A percentile compares a stretch with the other conserved stretches of the same genome.
Evolutionary conservation across 2,113 vertebrate genomes (phyloP).

Genomic region (Ceuthmochares aereus): DNA sequence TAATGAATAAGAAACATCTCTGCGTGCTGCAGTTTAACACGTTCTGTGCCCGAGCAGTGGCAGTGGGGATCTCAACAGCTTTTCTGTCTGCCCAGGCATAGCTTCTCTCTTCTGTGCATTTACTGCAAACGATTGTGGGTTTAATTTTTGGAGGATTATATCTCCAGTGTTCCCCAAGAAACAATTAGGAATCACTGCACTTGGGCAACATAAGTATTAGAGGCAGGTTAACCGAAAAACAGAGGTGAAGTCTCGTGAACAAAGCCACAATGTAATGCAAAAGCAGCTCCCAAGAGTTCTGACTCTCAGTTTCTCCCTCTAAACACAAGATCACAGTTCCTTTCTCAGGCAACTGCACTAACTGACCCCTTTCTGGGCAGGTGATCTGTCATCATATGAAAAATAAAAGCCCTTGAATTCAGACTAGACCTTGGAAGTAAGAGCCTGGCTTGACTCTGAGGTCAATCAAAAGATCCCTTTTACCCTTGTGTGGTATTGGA

Average conservation of each 20-base stretch:
- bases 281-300: background rate
- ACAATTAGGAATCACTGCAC: background rate
- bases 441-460: background rate
- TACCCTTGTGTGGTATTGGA: background rate
- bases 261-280: background rate
- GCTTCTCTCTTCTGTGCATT: background rate
- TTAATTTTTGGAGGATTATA: background rate
- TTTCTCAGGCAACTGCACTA: background rate
- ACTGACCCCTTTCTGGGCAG: background rate
- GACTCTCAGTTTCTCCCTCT: background rate
- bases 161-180: background rate
- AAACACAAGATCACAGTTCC: background rate
- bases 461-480: background rate
- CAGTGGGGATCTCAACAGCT: background rate
- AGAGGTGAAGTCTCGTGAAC: background rate
- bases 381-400: background rate
- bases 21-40: background rate
- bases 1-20: background rate
- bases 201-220: accelerated
- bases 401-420: background rate
- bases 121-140: background rate
- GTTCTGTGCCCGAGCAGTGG: background rate
- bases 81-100: background rate
- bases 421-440: background rate
- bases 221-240: background rate